Evolutionary conservation across 2,113 vertebrate genomes (phyloP).

Genomic region (Herpailurus yagouaroundi): DNA sequence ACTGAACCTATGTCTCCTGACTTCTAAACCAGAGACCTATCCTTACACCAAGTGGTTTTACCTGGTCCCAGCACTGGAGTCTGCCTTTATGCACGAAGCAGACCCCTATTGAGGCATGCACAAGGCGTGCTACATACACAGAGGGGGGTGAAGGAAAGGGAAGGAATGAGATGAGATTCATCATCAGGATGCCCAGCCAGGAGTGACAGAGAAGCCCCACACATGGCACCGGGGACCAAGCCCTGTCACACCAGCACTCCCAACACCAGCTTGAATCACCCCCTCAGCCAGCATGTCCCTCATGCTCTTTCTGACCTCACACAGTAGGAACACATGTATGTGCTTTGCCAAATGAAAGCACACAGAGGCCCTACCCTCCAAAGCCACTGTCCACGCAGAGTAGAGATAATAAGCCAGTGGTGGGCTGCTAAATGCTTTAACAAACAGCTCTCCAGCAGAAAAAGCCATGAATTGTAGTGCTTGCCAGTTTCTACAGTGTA

Average conservation of each 20-base stretch:
- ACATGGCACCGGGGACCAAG: accelerated
- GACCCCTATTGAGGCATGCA: background rate
- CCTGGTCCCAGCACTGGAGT: background rate
- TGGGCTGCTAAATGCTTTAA: too few relatives aligned
- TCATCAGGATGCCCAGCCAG: background rate
- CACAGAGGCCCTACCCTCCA: background rate
- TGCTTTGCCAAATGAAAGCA: background rate
- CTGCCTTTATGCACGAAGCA: background rate
- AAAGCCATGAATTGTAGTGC: background rate
- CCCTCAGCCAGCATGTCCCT: background rate
- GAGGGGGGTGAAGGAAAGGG: background rate
- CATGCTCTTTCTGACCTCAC: background rate
- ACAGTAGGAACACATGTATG: background rate
- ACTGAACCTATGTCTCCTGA: background rate
- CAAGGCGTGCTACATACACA: background rate
- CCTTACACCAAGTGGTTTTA: background rate
- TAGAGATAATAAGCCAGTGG: background rate
- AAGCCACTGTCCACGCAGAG: background rate
- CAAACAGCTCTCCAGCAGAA: background rate
- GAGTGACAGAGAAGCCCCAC: background rate
- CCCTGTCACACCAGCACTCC: background rate
- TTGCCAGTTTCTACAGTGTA: background rate
- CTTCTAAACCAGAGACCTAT: background rate
- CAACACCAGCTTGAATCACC: background rate
- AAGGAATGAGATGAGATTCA: background rate